Evolutionary conservation across 1,140 invertebrate species (phyloP).

Genomic region (Frieseomelitta varia): DNA sequence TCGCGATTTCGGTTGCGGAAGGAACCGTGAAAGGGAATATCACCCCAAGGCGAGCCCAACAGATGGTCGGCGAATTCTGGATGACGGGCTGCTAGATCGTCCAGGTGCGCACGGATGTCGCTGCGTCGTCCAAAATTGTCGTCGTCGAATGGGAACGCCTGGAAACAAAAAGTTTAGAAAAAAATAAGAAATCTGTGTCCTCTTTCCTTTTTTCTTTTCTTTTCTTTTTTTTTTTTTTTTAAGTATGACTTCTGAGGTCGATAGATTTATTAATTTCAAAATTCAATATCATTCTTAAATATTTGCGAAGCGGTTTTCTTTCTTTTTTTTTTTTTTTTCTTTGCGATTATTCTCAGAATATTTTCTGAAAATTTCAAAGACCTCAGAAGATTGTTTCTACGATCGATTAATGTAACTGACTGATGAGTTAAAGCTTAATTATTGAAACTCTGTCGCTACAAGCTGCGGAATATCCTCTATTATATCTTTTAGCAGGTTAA

Average conservation of each 20-base stretch:
- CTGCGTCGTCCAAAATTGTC: conserved; percentile 81
- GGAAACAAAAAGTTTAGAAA: conserved; percentile 67
- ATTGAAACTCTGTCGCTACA: background rate
- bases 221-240: background rate
- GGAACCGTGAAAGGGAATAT: conserved; percentile 75
- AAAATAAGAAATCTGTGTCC: background rate
- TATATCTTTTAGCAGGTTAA: background rate
- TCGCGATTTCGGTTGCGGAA: conserved; percentile 74
- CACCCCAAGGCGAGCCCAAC: conserved; percentile 78
- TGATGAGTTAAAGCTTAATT: background rate
- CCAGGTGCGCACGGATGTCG: conserved; percentile 83
- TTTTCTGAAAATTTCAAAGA: background rate
- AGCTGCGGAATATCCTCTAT: background rate
- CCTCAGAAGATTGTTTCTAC: background rate
- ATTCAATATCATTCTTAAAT: background rate
- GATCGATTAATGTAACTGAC: background rate
- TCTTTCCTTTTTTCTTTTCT: background rate
- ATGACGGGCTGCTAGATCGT: conserved; percentile 84
- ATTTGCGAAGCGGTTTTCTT: background rate
- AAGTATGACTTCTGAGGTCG: background rate
- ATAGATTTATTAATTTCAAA: too few species aligned
- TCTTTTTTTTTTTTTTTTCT: background rate
- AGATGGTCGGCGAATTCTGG: conserved; percentile 85
- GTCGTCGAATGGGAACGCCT: conserved; percentile 88
- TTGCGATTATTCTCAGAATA: background rate